Evolutionary conservation across 2,797 vertebrate genomes (phyloP).

Genomic region (Antrozous pallidus): DNA sequence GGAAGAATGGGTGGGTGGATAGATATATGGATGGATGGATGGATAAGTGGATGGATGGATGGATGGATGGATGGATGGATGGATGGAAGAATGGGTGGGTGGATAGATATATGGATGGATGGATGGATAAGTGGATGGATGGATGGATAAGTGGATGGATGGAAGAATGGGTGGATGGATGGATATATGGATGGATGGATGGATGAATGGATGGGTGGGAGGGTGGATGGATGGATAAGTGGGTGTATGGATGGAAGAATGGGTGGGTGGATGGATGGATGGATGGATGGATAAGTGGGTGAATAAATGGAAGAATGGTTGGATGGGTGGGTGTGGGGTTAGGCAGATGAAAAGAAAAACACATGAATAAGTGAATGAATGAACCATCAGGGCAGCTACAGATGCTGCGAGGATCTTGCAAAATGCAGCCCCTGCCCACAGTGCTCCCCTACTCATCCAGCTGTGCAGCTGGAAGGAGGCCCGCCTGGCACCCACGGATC

Average conservation of each 20-base stretch:
- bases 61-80: no score
- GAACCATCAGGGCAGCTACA: no score
- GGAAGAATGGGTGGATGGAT: neutral
- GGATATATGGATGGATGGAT: neutral
- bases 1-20: rapidly evolving
- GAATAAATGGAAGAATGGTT: no score
- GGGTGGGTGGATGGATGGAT: no score
- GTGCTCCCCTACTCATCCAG: neutral
- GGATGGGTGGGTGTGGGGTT: no score
- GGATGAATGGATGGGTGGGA: no score
- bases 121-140: no score
- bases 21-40: rapidly evolving
- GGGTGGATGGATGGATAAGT: neutral
- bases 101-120: neutral
- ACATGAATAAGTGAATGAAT: no score
- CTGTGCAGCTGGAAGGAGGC: neutral
- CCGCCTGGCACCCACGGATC: neutral
- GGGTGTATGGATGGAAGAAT: no score
- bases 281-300: no score
- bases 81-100: rapidly evolving
- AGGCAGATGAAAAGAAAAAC: no score
- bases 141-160: neutral
- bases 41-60: no score
- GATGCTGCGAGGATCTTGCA: neutral
- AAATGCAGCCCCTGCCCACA: rapidly evolving